Evolutionary conservation across 2,888 invertebrate species (phyloP), one percentile per base, ranked within the genome.

Genomic region (Chalcis sispes): DNA sequence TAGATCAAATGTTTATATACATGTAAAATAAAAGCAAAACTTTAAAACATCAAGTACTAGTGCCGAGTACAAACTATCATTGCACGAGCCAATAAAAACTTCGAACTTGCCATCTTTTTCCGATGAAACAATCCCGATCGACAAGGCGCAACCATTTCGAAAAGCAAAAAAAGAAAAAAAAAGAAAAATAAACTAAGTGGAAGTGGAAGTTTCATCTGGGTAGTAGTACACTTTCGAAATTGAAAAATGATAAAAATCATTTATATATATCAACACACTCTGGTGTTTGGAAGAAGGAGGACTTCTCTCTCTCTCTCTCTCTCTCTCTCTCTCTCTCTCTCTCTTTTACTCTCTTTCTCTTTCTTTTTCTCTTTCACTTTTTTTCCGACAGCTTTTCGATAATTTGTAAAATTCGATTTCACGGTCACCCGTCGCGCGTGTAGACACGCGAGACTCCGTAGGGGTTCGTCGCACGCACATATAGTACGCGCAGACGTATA

Each of bases 381-480:
- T 23, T 23, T 13, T 2, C 4, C 54, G 50, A 54, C 29, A 40
- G 46, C 46, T 56, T 58, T 52, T 64, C 58, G 67, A 76, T 73
- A 73, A 77, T 73, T 77, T 73, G 59, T 69, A 70, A 77, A 72
- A 70, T 77, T 73, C 72, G 70, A 70, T 73, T 73, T 77, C 72
- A 77, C 65, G 65, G 59, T 72, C 76, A 69, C 20, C 54, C 66
- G 15, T 23, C n/a, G n/a, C 2, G 42, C 42, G 13, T 4, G 7
- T 42, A 42, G n/a, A 46, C 29, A 40, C 54, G 64, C 13, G 32
- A 46, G 75, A 46, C 27, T 46, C 56, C 27, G 10, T 18, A 46
- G 15, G n/a, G 27, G 36, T n/a, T n/a, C n/a, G n/a, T n/a, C n/a
- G n/a, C n/a, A n/a, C n/a, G n/a, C n/a, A n/a, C n/a, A 23, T 13